Conservation (phyloP, 1,140 invertebrate species). For the Ephestia elutella region DNA sequence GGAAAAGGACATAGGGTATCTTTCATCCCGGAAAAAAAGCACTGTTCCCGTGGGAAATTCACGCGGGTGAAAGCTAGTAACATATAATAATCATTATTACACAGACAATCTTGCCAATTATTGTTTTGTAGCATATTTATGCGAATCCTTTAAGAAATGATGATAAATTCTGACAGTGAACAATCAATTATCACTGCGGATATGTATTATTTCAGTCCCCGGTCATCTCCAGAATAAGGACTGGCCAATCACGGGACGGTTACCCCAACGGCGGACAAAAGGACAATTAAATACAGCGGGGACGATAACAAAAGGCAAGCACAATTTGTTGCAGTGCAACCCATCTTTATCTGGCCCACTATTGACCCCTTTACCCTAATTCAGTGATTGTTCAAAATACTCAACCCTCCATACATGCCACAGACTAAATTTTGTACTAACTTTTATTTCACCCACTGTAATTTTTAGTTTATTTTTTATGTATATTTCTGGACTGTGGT, state of each 20-base stretch:
- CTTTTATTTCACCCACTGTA: conserved; percentile 17
- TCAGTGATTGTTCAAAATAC: conserved; percentile 27
- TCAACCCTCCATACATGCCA: conserved; percentile 39
- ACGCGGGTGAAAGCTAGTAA: too few species aligned
- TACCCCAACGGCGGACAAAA: conserved; percentile 56
- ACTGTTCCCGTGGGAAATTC: too few species aligned
- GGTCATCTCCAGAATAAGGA: conserved; percentile 25
- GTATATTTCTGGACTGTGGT: conserved; percentile 24
- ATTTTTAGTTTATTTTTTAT: conserved; percentile 19
- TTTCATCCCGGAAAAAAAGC: too few species aligned
- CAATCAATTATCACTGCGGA: conserved; percentile 30
- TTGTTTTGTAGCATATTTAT: too few species aligned
- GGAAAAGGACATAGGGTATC: too few species aligned
- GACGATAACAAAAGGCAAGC: conserved; percentile 60
- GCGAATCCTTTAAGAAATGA: background rate
- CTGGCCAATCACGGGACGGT: conserved; percentile 45
- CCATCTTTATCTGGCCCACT: conserved; percentile 65
- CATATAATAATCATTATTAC: too few species aligned
- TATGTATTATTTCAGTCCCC: conserved; percentile 44
- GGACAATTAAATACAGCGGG: conserved; percentile 69
- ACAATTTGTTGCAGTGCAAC: conserved; percentile 64
- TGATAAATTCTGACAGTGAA: conserved; percentile 20
- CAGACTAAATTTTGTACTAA: conserved; percentile 27
- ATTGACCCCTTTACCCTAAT: conserved; percentile 71
- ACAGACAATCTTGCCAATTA: too few species aligned